Evolutionary conservation across 2,888 invertebrate genomes (phyloP).

Genomic region (Notodonta dromedarius): DNA sequence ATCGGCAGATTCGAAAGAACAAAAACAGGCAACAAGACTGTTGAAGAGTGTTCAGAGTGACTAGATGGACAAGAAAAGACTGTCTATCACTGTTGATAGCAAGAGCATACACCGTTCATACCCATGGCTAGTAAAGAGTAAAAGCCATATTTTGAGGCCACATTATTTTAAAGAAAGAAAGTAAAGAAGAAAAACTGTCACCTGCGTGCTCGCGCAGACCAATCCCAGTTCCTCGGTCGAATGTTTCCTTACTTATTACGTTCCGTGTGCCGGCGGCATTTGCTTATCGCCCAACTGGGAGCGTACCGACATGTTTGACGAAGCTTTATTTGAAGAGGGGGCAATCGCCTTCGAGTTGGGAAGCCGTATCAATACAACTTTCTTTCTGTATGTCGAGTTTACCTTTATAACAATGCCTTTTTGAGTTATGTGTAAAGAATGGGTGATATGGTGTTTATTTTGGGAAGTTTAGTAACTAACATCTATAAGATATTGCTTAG

Average conservation of each 20-base stretch:
- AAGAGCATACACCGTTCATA: too few species aligned
- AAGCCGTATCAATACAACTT: constrained; percentile 8
- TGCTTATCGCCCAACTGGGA: constrained; percentile 6
- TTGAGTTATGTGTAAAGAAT: not conserved
- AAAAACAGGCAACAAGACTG: too few species aligned
- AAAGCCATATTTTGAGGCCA: too few species aligned
- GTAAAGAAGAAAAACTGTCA: too few species aligned
- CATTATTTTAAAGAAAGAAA: too few species aligned
- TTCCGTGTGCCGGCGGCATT: constrained; percentile 3
- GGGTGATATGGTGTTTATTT: not conserved
- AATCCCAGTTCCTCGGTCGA: not conserved
- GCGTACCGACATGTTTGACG: constrained; percentile 7
- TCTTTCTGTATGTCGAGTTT: not conserved
- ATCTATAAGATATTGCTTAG: too few species aligned
- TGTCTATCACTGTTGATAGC: too few species aligned
- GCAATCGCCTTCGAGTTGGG: not conserved
- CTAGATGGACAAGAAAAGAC: too few species aligned
- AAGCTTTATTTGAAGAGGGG: constrained; percentile 9
- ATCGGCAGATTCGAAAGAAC: too few species aligned
- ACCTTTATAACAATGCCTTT: constrained; percentile 2
- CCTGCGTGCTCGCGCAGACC: not conserved
- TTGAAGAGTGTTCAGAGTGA: too few species aligned
- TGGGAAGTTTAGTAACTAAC: not conserved
- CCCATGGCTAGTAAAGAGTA: too few species aligned
- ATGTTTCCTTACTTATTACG: constrained; percentile 11